phyloP scores from a whole-genome alignment of 2,797 vertebrate genomes.

The Intellagama lesueurii region DNA sequence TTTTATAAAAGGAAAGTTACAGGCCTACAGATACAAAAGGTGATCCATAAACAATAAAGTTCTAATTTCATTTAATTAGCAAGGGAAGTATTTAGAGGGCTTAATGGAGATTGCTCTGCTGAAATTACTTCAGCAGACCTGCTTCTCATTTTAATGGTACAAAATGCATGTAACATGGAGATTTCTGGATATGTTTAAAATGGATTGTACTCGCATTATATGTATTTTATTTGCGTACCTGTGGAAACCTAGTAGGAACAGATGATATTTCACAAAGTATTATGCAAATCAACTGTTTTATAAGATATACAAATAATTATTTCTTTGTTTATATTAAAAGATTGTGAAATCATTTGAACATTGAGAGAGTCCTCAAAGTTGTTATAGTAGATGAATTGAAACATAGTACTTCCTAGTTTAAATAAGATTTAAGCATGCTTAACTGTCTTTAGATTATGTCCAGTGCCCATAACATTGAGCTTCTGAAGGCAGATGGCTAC shows the following conservation, averaged over 20 bases:
- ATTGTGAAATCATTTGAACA: rapidly evolving
- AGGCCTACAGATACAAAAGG: constrained; percentile 80
- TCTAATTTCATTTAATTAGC: constrained; percentile 94
- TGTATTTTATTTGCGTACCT: constrained; percentile 2
- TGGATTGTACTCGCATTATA: constrained; percentile 79
- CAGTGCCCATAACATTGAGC: background rate
- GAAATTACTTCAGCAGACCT: constrained; percentile 89
- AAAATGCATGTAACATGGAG: constrained; percentile 69
- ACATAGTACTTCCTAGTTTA: background rate
- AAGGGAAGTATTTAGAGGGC: constrained; percentile 93
- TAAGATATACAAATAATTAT: background rate
- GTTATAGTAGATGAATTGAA: background rate
- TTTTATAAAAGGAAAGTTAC: constrained; percentile 80
- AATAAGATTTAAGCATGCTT: background rate
- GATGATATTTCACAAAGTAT: background rate
- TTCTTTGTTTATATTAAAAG: background rate
- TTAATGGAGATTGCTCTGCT: constrained; percentile 94
- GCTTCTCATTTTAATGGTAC: constrained; percentile 80
- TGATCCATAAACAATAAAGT: constrained; percentile 90
- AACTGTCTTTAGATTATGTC: background rate
- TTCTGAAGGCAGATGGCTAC: background rate
- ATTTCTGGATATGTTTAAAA: constrained; percentile 83
- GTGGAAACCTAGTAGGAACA: background rate
- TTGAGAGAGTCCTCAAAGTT: background rate
- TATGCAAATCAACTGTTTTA: background rate